These are phyloP conservation scores for Hylaeus volcanicus DNA, from an alignment of 1,140 invertebrate genomes.

Conservation along the genomic window DNA sequence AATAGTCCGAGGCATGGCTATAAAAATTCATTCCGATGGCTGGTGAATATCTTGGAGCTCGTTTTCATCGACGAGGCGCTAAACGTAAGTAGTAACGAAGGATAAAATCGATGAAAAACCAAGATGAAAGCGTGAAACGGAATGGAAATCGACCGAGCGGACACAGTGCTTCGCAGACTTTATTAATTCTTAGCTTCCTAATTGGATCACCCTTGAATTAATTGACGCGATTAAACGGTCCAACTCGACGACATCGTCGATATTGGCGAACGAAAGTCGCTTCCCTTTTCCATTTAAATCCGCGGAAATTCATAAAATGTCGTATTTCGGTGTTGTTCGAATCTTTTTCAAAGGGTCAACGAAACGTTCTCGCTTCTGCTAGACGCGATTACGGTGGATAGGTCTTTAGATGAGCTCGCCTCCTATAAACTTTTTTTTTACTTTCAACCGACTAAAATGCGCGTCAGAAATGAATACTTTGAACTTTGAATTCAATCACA, in stretches of 20 bases:
- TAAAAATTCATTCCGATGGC: slow-evolving; percentile 27
- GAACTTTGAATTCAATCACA: neutral
- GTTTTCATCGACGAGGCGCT: neutral
- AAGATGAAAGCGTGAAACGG: neutral
- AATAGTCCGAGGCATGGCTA: neutral
- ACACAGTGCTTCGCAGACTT: slow-evolving; percentile 24
- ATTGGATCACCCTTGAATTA: slow-evolving; percentile 59
- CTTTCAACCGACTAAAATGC: no score
- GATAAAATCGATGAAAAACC: neutral
- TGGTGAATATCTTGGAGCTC: neutral
- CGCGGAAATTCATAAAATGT: neutral
- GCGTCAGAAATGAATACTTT: no score
- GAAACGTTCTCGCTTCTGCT: neutral
- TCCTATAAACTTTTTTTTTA: no score
- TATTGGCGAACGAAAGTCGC: neutral
- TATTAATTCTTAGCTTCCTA: slow-evolving; percentile 57
- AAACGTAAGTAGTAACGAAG: neutral
- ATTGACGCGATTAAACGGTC: slow-evolving; percentile 56
- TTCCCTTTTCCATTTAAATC: neutral
- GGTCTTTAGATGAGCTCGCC: neutral
- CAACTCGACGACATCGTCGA: neutral
- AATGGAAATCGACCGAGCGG: slow-evolving; percentile 23
- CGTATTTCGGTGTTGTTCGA: neutral
- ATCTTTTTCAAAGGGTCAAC: neutral
- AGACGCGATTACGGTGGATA: no score